phyloP scores from a whole-genome alignment of 2,797 vertebrate genomes.

The Scarus forsteni region DNA sequence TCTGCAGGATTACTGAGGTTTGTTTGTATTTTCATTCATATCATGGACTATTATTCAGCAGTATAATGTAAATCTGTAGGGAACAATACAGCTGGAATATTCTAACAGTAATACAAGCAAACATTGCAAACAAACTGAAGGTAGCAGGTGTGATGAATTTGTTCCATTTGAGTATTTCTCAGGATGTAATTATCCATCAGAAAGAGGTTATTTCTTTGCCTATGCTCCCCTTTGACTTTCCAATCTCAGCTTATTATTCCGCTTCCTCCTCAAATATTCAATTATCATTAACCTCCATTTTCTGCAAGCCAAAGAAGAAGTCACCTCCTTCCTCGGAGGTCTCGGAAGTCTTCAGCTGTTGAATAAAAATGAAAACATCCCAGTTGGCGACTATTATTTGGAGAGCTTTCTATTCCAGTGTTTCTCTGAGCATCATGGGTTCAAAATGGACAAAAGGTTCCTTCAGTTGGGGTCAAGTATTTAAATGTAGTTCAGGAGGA shows the following conservation, averaged over 20 bases:
- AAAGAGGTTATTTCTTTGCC: constrained; percentile 18
- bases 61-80: background rate
- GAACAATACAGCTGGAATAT: constrained; percentile 1
- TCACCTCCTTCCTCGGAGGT: constrained; percentile 37
- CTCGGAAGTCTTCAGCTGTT: constrained; percentile 34
- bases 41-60: background rate
- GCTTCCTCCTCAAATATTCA: background rate
- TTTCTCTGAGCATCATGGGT: constrained; percentile 8
- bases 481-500: constrained; percentile 36
- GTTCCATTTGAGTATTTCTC: constrained; percentile 2
- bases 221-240: constrained; percentile 10
- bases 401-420: constrained; percentile 8
- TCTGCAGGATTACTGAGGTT: background rate
- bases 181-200: constrained; percentile 8
- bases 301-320: constrained; percentile 28
- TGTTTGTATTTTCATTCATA: background rate
- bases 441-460: constrained; percentile 27
- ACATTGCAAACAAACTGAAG: background rate
- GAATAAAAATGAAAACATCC: constrained; percentile 58
- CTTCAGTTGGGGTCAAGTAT: constrained; percentile 40
- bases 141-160: constrained; percentile 6
- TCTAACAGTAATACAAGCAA: constrained; percentile 1
- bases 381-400: constrained; percentile 16
- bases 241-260: constrained; percentile 11
- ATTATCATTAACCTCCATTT: constrained; percentile 34